These are phyloP conservation scores for Hoplostethus atlanticus DNA, from an alignment of 2,797 vertebrate species.

Conservation along the genomic window DNA sequence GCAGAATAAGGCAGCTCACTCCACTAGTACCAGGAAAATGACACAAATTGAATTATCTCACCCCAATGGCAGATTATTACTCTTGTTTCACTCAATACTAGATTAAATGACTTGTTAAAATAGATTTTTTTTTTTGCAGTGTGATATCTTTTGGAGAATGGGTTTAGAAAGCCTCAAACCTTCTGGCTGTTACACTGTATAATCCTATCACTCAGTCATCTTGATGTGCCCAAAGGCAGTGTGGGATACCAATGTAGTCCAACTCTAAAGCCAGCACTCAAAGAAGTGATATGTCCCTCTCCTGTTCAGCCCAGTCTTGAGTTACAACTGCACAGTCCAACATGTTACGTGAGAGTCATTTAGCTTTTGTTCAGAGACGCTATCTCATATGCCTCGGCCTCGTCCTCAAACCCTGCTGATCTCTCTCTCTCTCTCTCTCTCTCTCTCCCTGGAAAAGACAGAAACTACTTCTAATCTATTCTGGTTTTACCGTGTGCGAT, in stretches of 20 bases:
- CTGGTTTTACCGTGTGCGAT: constrained; percentile 1
- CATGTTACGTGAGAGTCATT: constrained; percentile 22
- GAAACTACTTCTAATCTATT: background rate
- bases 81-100: too few relatives aligned
- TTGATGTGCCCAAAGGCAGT: background rate
- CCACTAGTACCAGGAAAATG: background rate
- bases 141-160: background rate
- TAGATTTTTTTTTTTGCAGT: too few relatives aligned
- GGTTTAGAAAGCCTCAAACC: background rate
- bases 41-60: too few relatives aligned
- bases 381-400: constrained; percentile 16
- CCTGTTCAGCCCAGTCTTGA: background rate
- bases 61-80: too few relatives aligned
- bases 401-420: background rate
- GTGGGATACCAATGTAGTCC: background rate
- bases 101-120: too few relatives aligned
- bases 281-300: background rate
- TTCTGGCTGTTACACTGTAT: background rate
- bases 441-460: constrained; percentile 1
- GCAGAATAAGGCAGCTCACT: background rate
- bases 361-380: constrained; percentile 21
- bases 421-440: background rate
- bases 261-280: background rate
- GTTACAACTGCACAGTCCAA: constrained; percentile 1
- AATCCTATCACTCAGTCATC: background rate